Conservation (phyloP, 2,113 vertebrate genomes). For the Labeo catla region DNA sequence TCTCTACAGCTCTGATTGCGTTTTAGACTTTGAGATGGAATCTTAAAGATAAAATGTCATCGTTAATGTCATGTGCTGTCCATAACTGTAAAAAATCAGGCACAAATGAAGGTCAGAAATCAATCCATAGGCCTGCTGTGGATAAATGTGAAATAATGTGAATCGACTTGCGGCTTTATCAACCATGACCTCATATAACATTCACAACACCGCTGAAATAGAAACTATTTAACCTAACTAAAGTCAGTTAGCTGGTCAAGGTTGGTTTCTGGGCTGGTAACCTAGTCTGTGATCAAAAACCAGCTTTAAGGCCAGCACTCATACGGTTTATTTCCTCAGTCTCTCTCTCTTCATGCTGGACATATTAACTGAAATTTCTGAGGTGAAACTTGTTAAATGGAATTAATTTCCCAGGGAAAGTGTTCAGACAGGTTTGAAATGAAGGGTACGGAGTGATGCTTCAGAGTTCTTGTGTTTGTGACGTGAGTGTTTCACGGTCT, state of each 20-base stretch:
- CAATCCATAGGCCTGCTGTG: neutral
- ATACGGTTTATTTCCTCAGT: neutral
- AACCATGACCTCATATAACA: neutral
- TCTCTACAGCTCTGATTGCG: neutral
- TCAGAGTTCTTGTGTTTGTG: neutral
- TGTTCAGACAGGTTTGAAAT: conserved; percentile 71
- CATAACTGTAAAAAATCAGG: neutral
- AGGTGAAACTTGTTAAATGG: conserved; percentile 81
- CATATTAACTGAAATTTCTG: conserved; percentile 80
- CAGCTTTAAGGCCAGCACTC: neutral
- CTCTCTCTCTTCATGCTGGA: conserved; percentile 63
- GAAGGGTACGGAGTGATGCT: neutral
- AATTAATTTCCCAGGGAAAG: conserved; percentile 82
- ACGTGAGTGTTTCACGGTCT: neutral
- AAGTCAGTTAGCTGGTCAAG: neutral
- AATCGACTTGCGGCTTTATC: neutral
- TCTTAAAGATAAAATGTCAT: conserved; percentile 53
- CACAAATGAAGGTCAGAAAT: neutral
- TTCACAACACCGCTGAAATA: neutral
- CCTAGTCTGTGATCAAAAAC: no score
- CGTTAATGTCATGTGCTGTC: neutral
- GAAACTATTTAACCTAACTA: neutral
- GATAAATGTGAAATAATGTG: neutral
- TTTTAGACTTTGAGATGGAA: neutral
- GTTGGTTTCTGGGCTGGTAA: neutral